Base-by-base conservation (phyloP, 2,113 vertebrate genomes). In the Charina bottae region DNA sequence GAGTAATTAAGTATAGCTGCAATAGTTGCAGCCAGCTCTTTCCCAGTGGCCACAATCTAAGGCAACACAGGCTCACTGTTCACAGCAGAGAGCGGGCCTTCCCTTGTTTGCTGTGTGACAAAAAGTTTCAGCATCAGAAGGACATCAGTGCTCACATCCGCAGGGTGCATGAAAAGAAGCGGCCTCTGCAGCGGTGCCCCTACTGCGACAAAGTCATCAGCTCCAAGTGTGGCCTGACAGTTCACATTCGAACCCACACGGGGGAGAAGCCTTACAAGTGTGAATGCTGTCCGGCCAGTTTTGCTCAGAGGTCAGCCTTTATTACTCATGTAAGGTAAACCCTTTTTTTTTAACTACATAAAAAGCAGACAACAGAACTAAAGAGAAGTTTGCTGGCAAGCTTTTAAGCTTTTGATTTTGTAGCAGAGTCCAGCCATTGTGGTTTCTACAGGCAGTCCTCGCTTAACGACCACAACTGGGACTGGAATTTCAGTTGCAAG, bases 281-380 rank as follows among this genome's bases (percentile, higher is more conserved):
- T 0, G 19, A 91, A 0, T 86, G 0, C 68, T 97, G 97, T 90
- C 85, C 95, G 0, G 91, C 96, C 89, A 93, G 95, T 93, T 98
- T 97, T 54, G 55, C 96, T 46, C 97, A 95, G 93, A 93, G 94
- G 21, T 96, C 97, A 62, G 92, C 97, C 37, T 96, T 93, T 92
- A 95, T 86, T 42, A 85, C 95, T 10, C 97, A 97, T 0, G 11
- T 96, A 15, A 97, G 97, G 96, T 97, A 95, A 11, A 0, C 90
- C 2, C 0, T 83, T 88, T 49, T n/a, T 58, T 37, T 37, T 37
- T 19, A 2, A 72, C n/a, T 37, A 19, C 68, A 37, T 72, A 37
- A 72, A 33, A 78, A 3, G 68, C 17, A 78, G 68, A 78, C 33
- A 78, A 78, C 33, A 19, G n/a, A 37, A 8, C 33, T n/a, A 37